These are phyloP conservation scores for Caenorhabditis brenneri DNA, from an alignment of 1,140 invertebrate species.

Conservation along the genomic window DNA sequence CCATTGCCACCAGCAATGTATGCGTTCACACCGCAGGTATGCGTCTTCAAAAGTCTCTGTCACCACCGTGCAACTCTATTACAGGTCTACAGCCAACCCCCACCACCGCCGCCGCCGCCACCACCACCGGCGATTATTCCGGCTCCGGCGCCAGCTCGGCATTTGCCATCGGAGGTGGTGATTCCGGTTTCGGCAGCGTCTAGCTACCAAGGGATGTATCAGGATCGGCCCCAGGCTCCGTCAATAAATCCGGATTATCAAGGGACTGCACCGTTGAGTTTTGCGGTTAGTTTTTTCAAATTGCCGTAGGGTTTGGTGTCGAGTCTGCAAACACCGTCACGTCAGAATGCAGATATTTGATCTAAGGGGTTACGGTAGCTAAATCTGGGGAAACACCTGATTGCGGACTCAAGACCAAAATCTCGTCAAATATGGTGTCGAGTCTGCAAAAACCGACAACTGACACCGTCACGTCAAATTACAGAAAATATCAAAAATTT, in stretches of 20 bases:
- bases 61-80: neutral
- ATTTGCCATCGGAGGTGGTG: neutral
- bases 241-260: conserved; percentile 29
- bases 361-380: neutral
- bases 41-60: neutral
- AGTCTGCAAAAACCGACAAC: no score
- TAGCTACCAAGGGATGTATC: conserved; percentile 18
- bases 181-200: neutral
- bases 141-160: neutral
- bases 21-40: neutral
- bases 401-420: no score
- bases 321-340: no score
- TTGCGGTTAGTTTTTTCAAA: neutral
- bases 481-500: no score
- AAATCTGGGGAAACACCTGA: no score
- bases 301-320: neutral
- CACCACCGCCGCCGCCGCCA: neutral
- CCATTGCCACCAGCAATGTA: conserved; percentile 14
- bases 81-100: neutral
- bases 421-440: no score
- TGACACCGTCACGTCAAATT: no score
- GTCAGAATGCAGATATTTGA: no score
- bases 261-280: conserved; percentile 14
- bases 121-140: neutral
- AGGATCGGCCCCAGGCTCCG: neutral